These are phyloP conservation scores for Aix galericulata DNA, from an alignment of 2,113 vertebrate genomes.

Conservation along the genomic window DNA sequence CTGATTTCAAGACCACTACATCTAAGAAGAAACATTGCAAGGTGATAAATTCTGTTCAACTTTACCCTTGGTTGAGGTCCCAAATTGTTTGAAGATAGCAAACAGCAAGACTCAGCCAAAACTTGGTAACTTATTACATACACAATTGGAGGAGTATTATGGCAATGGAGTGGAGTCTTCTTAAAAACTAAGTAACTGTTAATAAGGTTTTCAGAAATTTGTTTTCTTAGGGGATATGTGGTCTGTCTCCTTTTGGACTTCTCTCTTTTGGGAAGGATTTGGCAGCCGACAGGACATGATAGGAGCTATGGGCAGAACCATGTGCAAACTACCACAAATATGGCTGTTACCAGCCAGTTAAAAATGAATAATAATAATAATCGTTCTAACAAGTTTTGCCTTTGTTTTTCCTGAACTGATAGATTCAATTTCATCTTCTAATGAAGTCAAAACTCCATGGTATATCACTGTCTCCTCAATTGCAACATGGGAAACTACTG, in stretches of 20 bases:
- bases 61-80: neutral
- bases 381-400: neutral
- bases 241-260: neutral
- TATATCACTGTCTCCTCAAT: neutral
- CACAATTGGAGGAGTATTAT: neutral
- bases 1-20: neutral
- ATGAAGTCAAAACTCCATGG: neutral
- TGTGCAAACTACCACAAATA: neutral
- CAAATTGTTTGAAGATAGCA: neutral
- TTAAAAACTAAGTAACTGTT: neutral
- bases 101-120: neutral
- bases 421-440: neutral
- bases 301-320: neutral
- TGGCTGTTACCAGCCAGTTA: neutral
- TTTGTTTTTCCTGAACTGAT: neutral
- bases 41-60: neutral
- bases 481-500: neutral
- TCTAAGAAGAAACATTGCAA: neutral
- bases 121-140: fast-evolving
- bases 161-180: neutral
- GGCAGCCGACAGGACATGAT: neutral
- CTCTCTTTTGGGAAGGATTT: neutral
- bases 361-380: too few species aligned
- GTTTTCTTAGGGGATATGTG: neutral
- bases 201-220: neutral